Conservation (phyloP, 2,888 invertebrate species). For the Leucoptera coffeella region DNA sequence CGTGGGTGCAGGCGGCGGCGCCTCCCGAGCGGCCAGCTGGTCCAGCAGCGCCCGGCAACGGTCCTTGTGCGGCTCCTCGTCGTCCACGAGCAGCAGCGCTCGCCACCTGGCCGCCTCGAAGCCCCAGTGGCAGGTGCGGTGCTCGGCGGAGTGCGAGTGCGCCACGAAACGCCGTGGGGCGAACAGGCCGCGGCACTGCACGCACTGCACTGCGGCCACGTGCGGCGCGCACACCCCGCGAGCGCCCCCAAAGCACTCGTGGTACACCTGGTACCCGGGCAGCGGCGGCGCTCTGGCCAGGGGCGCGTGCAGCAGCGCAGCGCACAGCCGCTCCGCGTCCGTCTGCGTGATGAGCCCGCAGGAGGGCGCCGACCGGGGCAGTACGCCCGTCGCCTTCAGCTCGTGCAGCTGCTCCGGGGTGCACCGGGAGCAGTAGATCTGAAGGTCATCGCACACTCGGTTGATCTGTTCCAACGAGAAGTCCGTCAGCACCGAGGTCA, state of each 20-base stretch:
- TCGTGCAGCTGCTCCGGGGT: conserved; percentile 89
- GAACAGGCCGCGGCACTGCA: conserved; percentile 82
- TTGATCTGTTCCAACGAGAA: conserved; percentile 88
- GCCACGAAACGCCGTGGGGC: conserved; percentile 89
- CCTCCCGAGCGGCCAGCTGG: conserved; percentile 62
- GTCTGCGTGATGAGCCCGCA: conserved; percentile 97
- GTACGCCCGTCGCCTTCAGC: conserved; percentile 77
- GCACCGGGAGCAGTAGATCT: conserved; percentile 92
- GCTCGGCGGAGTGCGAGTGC: conserved; percentile 84
- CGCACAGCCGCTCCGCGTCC: conserved; percentile 93
- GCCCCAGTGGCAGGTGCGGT: conserved; percentile 97
- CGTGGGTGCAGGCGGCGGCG: conserved; percentile 18
- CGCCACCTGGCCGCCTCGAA: conserved; percentile 97
- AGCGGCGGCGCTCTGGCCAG: conserved; percentile 29
- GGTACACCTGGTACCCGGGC: conserved; percentile 74
- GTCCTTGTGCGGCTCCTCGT: conserved; percentile 75
- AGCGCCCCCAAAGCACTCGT: conserved; percentile 96
- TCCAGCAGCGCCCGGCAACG: conserved; percentile 70
- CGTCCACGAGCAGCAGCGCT: conserved; percentile 78
- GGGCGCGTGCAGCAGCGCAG: conserved; percentile 72
- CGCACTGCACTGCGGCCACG: conserved; percentile 83
- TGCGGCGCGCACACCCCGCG: conserved; percentile 83
- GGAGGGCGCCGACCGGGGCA: conserved; percentile 80
- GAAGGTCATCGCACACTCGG: conserved; percentile 89
- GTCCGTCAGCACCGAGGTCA: conserved; percentile 85